phyloP scores from a whole-genome alignment of 2,113 vertebrate species.

The Syngnathus scovelli region DNA sequence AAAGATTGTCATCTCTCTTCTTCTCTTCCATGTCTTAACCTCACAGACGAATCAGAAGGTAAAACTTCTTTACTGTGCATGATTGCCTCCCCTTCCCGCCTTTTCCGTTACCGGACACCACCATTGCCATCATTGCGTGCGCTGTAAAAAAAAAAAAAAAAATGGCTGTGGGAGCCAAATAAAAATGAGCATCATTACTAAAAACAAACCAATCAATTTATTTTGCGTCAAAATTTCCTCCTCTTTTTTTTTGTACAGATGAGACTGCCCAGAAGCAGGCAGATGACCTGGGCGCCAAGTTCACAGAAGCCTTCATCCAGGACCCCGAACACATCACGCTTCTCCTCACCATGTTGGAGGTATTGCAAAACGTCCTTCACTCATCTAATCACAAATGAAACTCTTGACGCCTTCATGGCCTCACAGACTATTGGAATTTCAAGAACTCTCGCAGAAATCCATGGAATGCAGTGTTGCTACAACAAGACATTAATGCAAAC shows the following conservation, averaged over 20 bases:
- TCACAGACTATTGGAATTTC: too few relatives aligned
- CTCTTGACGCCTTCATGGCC: too few relatives aligned
- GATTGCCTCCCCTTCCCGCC: slow-evolving; percentile 11
- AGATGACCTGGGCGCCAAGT: slow-evolving; percentile 87
- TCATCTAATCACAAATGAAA: too few relatives aligned
- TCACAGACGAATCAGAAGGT: slow-evolving; percentile 97
- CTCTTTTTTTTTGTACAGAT: slow-evolving; percentile 67
- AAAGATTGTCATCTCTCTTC: slow-evolving; percentile 68
- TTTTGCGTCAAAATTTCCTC: background rate
- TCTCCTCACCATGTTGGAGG: slow-evolving; percentile 85
- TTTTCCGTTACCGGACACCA: background rate
- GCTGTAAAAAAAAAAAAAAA: too few relatives aligned
- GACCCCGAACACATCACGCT: slow-evolving; percentile 89
- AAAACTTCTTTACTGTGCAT: slow-evolving; percentile 77
- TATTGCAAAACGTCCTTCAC: slow-evolving; percentile 36
- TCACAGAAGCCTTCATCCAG: slow-evolving; percentile 89
- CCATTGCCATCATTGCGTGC: too few relatives aligned
- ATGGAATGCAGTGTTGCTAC: too few relatives aligned
- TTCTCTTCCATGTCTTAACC: slow-evolving; percentile 74
- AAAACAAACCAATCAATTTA: background rate
- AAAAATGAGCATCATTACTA: background rate
- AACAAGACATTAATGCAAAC: too few relatives aligned
- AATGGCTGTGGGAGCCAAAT: too few relatives aligned
- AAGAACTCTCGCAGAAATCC: too few relatives aligned
- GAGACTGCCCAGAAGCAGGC: slow-evolving; percentile 82